phyloP scores from a whole-genome alignment of 2,113 vertebrate genomes.

The Cinclus cinclus region DNA sequence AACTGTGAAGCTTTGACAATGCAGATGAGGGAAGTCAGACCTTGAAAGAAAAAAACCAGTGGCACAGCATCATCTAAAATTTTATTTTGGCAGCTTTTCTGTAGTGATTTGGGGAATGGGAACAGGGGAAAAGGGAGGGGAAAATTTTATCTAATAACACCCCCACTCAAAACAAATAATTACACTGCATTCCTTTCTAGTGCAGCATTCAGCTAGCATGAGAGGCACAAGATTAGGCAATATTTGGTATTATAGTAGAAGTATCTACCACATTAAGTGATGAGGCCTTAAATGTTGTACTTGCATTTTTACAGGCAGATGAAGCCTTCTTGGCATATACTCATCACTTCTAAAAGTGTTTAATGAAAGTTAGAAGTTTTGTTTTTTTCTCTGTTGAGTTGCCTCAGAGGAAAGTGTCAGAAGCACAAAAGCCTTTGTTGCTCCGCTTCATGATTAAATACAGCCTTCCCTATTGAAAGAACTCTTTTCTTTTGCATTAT shows the following conservation, averaged over 20 bases:
- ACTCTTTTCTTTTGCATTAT: not conserved
- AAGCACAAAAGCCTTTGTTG: constrained; percentile 27
- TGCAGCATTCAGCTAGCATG: not conserved
- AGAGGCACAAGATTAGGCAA: not conserved
- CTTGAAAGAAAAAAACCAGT: not conserved
- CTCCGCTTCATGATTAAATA: constrained; percentile 11
- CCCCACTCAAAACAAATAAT: not conserved
- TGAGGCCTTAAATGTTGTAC: not conserved
- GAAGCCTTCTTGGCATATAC: not conserved
- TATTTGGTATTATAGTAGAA: not conserved
- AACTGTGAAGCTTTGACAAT: not conserved
- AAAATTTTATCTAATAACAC: not conserved
- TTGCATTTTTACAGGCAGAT: not conserved
- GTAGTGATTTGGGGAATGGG: not conserved
- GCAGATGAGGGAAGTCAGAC: not conserved
- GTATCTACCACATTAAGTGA: not conserved
- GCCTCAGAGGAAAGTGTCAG: constrained; percentile 36
- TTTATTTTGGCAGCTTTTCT: not conserved
- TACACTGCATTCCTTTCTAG: not conserved
- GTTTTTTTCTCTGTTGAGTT: not conserved
- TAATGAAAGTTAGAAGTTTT: not conserved
- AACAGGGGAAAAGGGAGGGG: not conserved
- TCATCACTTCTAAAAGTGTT: not conserved
- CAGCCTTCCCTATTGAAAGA: constrained; percentile 15
- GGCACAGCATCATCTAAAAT: not conserved